phyloP scores from a whole-genome alignment of 2,888 invertebrate species.

The Loripinus fragilis region DNA sequence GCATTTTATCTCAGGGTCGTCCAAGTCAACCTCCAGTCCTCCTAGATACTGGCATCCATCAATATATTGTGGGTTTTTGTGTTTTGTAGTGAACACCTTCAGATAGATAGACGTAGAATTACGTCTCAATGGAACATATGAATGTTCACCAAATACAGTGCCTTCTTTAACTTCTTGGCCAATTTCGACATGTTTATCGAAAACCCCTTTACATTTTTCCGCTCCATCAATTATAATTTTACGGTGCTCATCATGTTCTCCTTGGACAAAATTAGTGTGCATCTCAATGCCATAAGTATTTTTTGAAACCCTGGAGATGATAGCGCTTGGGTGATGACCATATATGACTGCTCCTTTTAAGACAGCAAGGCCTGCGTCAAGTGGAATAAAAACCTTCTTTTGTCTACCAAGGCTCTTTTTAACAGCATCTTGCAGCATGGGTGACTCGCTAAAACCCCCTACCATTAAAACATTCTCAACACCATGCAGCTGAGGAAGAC shows the following conservation, averaged over 20 bases:
- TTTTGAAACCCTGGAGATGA: conserved; percentile 37
- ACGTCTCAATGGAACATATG: conserved; percentile 26
- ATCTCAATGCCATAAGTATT: conserved; percentile 40
- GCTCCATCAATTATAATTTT: background rate
- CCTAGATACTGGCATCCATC: conserved; percentile 41
- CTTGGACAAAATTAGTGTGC: background rate
- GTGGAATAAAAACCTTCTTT: conserved; percentile 43
- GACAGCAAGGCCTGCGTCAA: conserved; percentile 50
- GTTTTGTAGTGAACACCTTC: conserved; percentile 27
- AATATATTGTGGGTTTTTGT: conserved; percentile 32
- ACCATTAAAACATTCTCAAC: conserved; percentile 53
- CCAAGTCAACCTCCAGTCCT: conserved; percentile 34
- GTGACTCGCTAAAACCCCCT: conserved; percentile 52
- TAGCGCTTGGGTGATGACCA: conserved; percentile 47
- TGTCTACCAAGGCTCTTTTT: conserved; percentile 31
- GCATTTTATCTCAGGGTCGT: conserved; percentile 4
- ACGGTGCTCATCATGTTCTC: background rate
- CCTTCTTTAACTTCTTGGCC: conserved; percentile 19
- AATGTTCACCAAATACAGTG: conserved; percentile 27
- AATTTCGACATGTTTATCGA: conserved; percentile 16
- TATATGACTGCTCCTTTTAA: conserved; percentile 57
- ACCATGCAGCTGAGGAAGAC: conserved; percentile 22
- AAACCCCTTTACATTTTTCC: conserved; percentile 21
- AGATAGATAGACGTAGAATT: background rate
- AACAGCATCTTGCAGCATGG: conserved; percentile 41